These are phyloP conservation scores for Nebria salina DNA, from an alignment of 2,888 invertebrate species.

Conservation along the genomic window DNA sequence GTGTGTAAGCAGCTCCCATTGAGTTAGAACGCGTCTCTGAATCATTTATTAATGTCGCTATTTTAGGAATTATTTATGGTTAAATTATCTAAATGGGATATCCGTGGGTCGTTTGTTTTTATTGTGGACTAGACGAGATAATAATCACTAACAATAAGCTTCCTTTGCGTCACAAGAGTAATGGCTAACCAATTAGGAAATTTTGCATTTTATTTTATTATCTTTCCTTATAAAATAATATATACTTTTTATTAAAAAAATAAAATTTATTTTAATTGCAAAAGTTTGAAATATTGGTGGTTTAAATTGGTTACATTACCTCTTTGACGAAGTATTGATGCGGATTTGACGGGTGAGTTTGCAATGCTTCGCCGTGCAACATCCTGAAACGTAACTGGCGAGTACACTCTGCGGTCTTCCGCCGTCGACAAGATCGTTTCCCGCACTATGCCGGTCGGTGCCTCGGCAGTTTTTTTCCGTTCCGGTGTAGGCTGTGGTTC, in stretches of 20 bases:
- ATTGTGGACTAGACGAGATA: too few species aligned
- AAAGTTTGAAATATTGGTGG: too few species aligned
- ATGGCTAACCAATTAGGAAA: too few species aligned
- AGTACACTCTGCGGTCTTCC: conserved; percentile 68
- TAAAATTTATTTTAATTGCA: too few species aligned
- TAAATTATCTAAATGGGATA: conserved; percentile 3
- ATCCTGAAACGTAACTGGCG: conserved; percentile 86
- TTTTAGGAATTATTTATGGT: neutral
- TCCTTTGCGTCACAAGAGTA: too few species aligned
- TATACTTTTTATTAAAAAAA: too few species aligned
- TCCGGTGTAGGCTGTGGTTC: conserved; percentile 56
- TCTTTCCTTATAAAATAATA: too few species aligned
- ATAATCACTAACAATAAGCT: too few species aligned
- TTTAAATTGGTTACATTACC: conserved; percentile 23
- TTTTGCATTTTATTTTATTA: too few species aligned
- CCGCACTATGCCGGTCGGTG: conserved; percentile 48
- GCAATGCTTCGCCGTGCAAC: conserved; percentile 82
- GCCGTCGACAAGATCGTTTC: conserved; percentile 56
- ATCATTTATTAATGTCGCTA: conserved; percentile 45
- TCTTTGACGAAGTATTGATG: conserved; percentile 52
- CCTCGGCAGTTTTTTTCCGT: conserved; percentile 62
- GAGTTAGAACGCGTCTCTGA: conserved; percentile 78
- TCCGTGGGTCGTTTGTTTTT: neutral
- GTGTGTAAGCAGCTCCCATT: conserved; percentile 67
- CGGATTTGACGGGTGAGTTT: conserved; percentile 74